Percentiles rank a stretch among this genome's conserved stretches.
phyloP scores from a whole-genome alignment of 2,797 vertebrate species.

The Onychomys torridus region DNA sequence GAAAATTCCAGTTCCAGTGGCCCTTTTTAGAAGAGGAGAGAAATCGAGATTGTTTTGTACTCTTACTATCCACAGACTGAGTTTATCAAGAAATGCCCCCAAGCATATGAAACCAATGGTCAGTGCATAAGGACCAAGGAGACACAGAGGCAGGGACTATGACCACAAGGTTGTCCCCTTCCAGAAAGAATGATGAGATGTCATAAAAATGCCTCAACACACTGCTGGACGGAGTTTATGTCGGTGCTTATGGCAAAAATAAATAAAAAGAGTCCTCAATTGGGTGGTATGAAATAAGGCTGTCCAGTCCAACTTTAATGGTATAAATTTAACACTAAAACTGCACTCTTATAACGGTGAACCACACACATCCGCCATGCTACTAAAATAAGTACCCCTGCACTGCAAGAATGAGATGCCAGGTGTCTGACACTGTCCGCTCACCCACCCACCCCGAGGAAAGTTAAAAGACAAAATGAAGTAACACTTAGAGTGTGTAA shows the following conservation, averaged over 20 bases:
- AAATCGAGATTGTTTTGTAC: not conserved
- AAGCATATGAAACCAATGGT: slow-evolving; percentile 52
- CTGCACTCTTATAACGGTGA: slow-evolving; percentile 25
- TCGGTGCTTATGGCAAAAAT: slow-evolving; percentile 32
- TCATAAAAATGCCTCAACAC: not conserved
- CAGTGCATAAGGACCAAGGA: not conserved
- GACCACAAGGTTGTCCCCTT: not conserved
- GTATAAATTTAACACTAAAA: slow-evolving; percentile 54
- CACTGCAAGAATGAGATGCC: not conserved
- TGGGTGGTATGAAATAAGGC: not conserved
- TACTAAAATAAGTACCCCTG: not conserved
- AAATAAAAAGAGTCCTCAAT: slow-evolving; percentile 61
- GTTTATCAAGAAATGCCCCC: slow-evolving; percentile 16
- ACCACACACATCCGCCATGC: not conserved
- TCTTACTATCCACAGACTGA: slow-evolving; percentile 42
- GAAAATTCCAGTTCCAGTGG: not conserved
- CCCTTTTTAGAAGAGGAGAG: slow-evolving; percentile 1
- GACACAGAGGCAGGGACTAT: not conserved
- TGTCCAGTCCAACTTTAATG: slow-evolving; percentile 19
- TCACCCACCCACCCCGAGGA: fast-evolving
- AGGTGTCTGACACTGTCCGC: not conserved
- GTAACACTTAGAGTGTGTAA: too few relatives aligned
- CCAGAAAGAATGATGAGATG: slow-evolving; percentile 6
- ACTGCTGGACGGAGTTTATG: not conserved
- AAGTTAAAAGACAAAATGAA: not conserved